Evolutionary conservation across 2,888 invertebrate genomes (phyloP).

Genomic region (Stenodema calcarata): DNA sequence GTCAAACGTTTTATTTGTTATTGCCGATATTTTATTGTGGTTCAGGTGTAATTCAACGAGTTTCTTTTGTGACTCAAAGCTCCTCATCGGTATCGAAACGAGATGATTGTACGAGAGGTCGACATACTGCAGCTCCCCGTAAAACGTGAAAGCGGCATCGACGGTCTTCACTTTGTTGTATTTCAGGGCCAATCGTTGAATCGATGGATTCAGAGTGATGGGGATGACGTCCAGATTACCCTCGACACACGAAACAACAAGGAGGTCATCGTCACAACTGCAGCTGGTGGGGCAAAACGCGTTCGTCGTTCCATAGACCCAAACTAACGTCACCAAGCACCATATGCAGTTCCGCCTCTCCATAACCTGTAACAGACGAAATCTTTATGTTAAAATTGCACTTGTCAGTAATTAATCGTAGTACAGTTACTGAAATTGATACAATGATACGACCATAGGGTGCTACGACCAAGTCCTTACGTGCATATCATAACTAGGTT

Average conservation of each 20-base stretch:
- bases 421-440: no score
- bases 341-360: slow-evolving; percentile 48
- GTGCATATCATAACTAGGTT: no score
- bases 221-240: slow-evolving; percentile 88
- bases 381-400: background rate
- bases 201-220: slow-evolving; percentile 89
- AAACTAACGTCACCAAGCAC: slow-evolving; percentile 49
- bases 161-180: slow-evolving; percentile 88
- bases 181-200: slow-evolving; percentile 81
- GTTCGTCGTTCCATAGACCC: slow-evolving; percentile 63
- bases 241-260: slow-evolving; percentile 84
- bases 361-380: slow-evolving; percentile 45
- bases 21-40: slow-evolving; percentile 82
- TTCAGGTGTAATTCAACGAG: slow-evolving; percentile 82
- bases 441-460: no score
- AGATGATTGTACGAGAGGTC: slow-evolving; percentile 86
- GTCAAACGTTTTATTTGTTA: slow-evolving; percentile 80
- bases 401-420: background rate
- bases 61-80: slow-evolving; percentile 81
- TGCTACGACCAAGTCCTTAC: no score
- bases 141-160: slow-evolving; percentile 84
- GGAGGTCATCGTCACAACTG: slow-evolving; percentile 86
- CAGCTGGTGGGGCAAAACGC: slow-evolving; percentile 88
- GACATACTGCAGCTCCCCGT: slow-evolving; percentile 82
- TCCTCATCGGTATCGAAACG: slow-evolving; percentile 78